A percentile compares a stretch with the other conserved stretches of the same genome.
These are phyloP conservation scores for Prenolepis imparis DNA, from an alignment of 2,888 invertebrate species.

Conservation along the genomic window DNA sequence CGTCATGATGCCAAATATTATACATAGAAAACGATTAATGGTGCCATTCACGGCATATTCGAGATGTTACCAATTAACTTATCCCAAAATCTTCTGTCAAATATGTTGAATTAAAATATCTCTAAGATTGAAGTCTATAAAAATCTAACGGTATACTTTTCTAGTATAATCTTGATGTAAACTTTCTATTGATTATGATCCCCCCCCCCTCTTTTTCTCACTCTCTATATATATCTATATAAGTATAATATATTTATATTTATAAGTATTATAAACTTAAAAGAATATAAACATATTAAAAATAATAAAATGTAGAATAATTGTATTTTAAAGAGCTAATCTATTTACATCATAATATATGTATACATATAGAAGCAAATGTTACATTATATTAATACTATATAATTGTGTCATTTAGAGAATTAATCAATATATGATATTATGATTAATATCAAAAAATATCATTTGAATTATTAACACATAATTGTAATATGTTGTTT, in stretches of 20 bases:
- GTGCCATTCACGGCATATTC: not conserved
- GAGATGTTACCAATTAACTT: not conserved
- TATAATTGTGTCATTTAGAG: not conserved
- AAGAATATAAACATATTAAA: not conserved
- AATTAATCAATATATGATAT: not conserved
- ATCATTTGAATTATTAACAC: not conserved
- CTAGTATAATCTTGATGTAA: not conserved
- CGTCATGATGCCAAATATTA: not conserved
- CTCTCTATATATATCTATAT: not conserved
- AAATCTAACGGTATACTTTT: not conserved
- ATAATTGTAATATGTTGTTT: not conserved
- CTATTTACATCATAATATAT: not conserved
- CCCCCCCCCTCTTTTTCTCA: no score
- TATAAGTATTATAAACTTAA: not conserved
- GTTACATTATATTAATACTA: not conserved
- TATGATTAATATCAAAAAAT: not conserved
- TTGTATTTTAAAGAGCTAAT: not conserved
- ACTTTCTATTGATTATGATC: not conserved
- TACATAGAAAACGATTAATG: not conserved
- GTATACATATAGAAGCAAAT: not conserved
- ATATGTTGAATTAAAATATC: not conserved
- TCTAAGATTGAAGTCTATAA: not conserved
- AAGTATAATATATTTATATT: not conserved
- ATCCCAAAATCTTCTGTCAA: not conserved
- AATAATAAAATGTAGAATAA: not conserved